Evolutionary conservation across 2,888 invertebrate genomes (phyloP), one percentile per base, ranked within the genome.

Genomic region (Drosophila melanosoma): DNA sequence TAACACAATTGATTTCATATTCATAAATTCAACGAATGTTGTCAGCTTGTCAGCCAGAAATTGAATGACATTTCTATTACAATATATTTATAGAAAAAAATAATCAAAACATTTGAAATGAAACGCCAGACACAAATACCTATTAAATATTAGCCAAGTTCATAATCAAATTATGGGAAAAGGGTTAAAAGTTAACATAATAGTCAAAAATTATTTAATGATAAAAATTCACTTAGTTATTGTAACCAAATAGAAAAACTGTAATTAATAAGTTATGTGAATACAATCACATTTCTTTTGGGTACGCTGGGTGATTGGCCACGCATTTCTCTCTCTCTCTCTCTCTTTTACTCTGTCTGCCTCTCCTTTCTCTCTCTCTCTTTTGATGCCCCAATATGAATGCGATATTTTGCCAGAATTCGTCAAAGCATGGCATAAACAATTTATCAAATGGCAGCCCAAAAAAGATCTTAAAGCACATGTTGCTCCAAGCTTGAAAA

Each of bases 1-100:
- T 90, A 88, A 83, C 87, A 90, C 86, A 90, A 87, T 90, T 87
- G 87, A 88, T 87, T 90, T 86, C 83, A 82, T 90, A 87, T 87
- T 88, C 89, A 87, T 87, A 88, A 89, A 86, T 89, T 87, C 86
- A 88, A 81, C 85, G 81, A 81, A 82, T 81, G 81, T 74, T 84
- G 88, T 72, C 85, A 84, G 76, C 78, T 51, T 87, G 85, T 82
- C 81, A 75, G 48, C 48, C 73, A 36, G 48, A 59, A 60, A 61
- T 62, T 69, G 78, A 76, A 72, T 76, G 78, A 71, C 69, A 60
- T 53, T 69, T 23, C 63, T 65, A 52, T 76, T 76, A 76, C 60
- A 65, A 65, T 49, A 49, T 29, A 45, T 7, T 15, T 4, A 20
- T 33, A 29, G 6, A 20, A 12, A 29, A 67, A 52, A 26, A 32